A percentile compares a stretch with the other conserved stretches of the same genome.
phyloP scores from a whole-genome alignment of 1,140 invertebrate species.

The Drosophila asahinai region DNA sequence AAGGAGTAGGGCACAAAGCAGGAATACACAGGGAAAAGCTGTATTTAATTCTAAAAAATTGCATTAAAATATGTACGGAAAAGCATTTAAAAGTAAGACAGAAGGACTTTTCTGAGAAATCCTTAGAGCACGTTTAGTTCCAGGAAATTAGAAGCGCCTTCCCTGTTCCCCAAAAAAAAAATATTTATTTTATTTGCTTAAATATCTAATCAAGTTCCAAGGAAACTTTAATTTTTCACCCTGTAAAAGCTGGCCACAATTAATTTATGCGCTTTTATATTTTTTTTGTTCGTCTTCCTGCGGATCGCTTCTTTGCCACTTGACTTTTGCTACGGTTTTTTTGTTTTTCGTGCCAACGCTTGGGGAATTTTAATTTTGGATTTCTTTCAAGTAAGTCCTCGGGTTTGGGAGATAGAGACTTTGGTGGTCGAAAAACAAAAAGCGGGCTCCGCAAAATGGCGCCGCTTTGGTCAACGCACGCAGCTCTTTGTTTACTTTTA shows the following conservation, averaged over 20 bases:
- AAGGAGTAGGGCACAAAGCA: conserved; percentile 36
- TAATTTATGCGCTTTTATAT: conserved; percentile 70
- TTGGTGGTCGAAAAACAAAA: conserved; percentile 50
- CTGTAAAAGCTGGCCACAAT: conserved; percentile 64
- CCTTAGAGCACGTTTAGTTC: too few relatives aligned
- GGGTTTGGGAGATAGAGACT: neutral
- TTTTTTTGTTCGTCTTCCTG: conserved; percentile 50
- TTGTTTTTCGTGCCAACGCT: conserved; percentile 58
- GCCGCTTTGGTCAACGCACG: conserved; percentile 76
- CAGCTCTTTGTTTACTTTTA: conserved; percentile 82
- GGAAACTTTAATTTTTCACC: neutral
- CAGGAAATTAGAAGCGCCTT: too few relatives aligned
- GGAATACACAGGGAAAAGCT: conserved; percentile 19
- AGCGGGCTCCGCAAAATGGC: conserved; percentile 67
- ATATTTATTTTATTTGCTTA: too few relatives aligned
- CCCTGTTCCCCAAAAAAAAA: too few relatives aligned
- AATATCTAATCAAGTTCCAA: too few relatives aligned
- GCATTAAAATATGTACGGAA: neutral
- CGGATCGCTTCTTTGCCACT: conserved; percentile 58
- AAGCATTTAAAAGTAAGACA: too few relatives aligned
- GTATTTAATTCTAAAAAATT: neutral
- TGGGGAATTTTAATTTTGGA: conserved; percentile 82
- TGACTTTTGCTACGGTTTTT: conserved; percentile 64
- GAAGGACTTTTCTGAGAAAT: neutral
- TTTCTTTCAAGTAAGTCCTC: conserved; percentile 56